These are phyloP conservation scores for Tyto alba DNA, from an alignment of 2,113 vertebrate species.

Conservation along the genomic window DNA sequence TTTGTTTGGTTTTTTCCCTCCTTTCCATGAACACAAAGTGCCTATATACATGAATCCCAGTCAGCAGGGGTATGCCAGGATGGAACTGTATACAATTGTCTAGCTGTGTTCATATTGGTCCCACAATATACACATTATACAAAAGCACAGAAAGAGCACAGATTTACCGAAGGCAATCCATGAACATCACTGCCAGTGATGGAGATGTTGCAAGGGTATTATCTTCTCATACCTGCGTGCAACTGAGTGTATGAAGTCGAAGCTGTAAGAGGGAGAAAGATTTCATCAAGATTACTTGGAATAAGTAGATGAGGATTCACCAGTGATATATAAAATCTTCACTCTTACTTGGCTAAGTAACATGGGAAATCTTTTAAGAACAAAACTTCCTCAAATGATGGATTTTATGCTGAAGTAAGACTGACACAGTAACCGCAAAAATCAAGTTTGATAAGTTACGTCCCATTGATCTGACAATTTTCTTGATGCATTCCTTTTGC, in stretches of 20 bases:
- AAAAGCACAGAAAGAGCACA: conserved; percentile 80
- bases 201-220: conserved; percentile 65
- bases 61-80: conserved; percentile 70
- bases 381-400: neutral
- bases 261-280: conserved; percentile 67
- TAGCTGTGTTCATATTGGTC: conserved; percentile 83
- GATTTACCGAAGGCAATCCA: conserved; percentile 79
- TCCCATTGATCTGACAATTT: neutral
- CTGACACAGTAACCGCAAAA: neutral
- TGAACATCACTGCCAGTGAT: conserved; percentile 64
- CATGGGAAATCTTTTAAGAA: neutral
- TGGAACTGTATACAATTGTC: conserved; percentile 70
- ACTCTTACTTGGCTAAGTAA: neutral
- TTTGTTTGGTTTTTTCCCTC: conserved; percentile 3
- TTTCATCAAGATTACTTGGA: neutral
- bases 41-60: conserved; percentile 80
- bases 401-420: neutral
- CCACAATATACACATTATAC: conserved; percentile 74
- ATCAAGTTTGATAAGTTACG: neutral
- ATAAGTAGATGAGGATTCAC: neutral
- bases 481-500: neutral
- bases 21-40: conserved; percentile 76
- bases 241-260: conserved; percentile 80
- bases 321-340: neutral
- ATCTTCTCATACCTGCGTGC: conserved; percentile 90